phyloP scores from a whole-genome alignment of 2,888 invertebrate species.

The Cremastobaeus sp. region DNA sequence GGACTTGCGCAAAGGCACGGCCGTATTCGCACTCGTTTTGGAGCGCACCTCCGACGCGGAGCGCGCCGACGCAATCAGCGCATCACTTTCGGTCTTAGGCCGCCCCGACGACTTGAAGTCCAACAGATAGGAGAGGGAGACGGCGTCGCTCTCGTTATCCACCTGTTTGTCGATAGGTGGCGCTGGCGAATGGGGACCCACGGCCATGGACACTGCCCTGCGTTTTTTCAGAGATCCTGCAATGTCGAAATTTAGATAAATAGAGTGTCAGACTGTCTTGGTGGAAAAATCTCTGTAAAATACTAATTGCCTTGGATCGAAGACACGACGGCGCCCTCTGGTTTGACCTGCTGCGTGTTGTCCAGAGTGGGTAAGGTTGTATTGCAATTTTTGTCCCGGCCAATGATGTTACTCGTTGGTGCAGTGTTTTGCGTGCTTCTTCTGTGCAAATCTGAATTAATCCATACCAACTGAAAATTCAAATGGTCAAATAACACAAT shows the following conservation, averaged over 20 bases:
- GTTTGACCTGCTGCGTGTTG: slow-evolving; percentile 71
- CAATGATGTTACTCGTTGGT: slow-evolving; percentile 73
- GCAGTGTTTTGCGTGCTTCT: slow-evolving; percentile 35
- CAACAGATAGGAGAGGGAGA: slow-evolving; percentile 24
- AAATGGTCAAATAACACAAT: slow-evolving; percentile 16
- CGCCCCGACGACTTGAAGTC: slow-evolving; percentile 66
- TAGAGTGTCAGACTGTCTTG: too few relatives aligned
- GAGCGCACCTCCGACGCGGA: slow-evolving; percentile 78
- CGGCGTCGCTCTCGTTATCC: slow-evolving; percentile 44
- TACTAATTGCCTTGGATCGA: neutral
- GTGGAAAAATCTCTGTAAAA: too few relatives aligned
- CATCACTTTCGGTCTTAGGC: slow-evolving; percentile 82
- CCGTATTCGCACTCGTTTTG: slow-evolving; percentile 68
- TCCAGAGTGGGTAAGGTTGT: slow-evolving; percentile 80
- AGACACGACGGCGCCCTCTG: slow-evolving; percentile 67
- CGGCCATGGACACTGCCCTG: slow-evolving; percentile 79
- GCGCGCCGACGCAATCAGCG: slow-evolving; percentile 80
- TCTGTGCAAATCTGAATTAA: slow-evolving; percentile 52
- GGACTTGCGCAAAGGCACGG: slow-evolving; percentile 73
- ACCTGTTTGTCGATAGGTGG: slow-evolving; percentile 73
- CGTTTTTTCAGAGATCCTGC: slow-evolving; percentile 79
- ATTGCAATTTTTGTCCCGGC: slow-evolving; percentile 84
- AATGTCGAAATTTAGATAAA: too few relatives aligned
- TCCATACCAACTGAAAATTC: slow-evolving; percentile 53
- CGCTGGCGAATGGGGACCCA: slow-evolving; percentile 73